Percentiles rank a stretch among this genome's conserved stretches.
Conservation (phyloP, 2,113 vertebrate species). For the Pagrus major region DNA sequence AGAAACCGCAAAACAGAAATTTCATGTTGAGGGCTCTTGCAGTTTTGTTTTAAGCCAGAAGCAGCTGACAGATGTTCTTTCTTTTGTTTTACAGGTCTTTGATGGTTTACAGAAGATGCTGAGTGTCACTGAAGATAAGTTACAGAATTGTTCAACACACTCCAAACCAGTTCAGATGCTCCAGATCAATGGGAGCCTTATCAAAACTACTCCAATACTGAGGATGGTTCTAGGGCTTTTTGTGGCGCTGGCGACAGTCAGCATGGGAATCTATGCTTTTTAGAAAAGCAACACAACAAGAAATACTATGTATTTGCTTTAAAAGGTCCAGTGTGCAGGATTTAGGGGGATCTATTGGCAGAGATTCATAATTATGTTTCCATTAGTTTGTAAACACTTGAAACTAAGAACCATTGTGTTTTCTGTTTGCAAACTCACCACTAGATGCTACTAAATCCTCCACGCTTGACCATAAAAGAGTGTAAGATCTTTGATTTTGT, state of each 20-base stretch:
- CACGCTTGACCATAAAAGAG: too few species aligned
- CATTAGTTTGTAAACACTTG: too few species aligned
- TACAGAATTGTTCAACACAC: slow-evolving; percentile 36
- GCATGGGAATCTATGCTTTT: slow-evolving; percentile 76
- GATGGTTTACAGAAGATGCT: slow-evolving; percentile 80
- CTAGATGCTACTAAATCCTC: too few species aligned
- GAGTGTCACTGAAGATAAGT: slow-evolving; percentile 37
- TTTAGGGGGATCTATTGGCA: too few species aligned
- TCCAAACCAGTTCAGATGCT: slow-evolving; percentile 17
- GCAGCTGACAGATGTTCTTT: neutral
- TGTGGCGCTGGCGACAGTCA: slow-evolving; percentile 77
- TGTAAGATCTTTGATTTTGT: neutral
- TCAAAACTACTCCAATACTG: slow-evolving; percentile 48
- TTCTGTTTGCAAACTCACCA: too few species aligned
- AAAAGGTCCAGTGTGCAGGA: too few species aligned
- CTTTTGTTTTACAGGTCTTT: slow-evolving; percentile 75
- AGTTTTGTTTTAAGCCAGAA: neutral
- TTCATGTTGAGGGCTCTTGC: neutral
- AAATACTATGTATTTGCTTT: neutral
- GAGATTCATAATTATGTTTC: too few species aligned
- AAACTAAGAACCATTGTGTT: too few species aligned
- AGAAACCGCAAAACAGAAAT: neutral
- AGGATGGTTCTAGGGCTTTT: slow-evolving; percentile 77
- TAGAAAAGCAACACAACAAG: slow-evolving; percentile 25
- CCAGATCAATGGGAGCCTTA: neutral